Base-by-base conservation (phyloP, 2,888 invertebrate genomes). In the Ceraclea dissimilis region DNA sequence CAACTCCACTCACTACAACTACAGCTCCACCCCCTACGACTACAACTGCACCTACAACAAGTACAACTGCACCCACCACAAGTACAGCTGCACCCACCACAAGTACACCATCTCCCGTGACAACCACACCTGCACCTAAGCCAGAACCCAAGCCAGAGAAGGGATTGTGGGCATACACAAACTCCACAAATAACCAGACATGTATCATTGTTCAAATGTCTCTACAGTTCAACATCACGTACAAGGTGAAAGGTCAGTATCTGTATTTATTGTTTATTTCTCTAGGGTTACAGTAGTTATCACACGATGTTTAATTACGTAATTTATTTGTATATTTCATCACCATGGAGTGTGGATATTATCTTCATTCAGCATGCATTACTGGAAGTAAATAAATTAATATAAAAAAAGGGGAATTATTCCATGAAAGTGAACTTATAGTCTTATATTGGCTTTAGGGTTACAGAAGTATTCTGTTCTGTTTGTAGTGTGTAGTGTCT, bases 171-270 rank as follows among this genome's bases (percentile, higher is more conserved):
- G 60, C 68, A 51, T 67, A 64, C 49, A 66, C 69, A 13, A 65
- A 67, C 31, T 56, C 62, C 18, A 67, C 66, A 26, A 58, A 54
- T 1, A 75, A 76, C 64, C 64, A 68, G 2, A 74, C 76, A 11
- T 85, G 84, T 63, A 75, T 85, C 51, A 65, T 81, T 60, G 66
- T 81, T 4, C 69, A 78, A 65, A 78, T 83, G 75, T 80, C 82
- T 6, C 69, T 78, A 4, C 75, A 79, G 65, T 68, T 85, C 47
- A 79, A 81, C 62, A 68, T 85, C 43, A 66, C 72, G 34, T 80
- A 82, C 61, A 65, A 69, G 20, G 73, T 72, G 58, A 66, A 67
- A 13, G 67, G 75, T 71, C 62, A 75, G 47, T 47, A 39, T 16
- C 39, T 8, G 13, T 39, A n/a, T 8, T 13, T 39, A 11, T 11